A percentile compares a stretch with the other conserved stretches of the same genome.
Conservation (phyloP, 2,113 vertebrate species). For the Archilochus colubris region DNA sequence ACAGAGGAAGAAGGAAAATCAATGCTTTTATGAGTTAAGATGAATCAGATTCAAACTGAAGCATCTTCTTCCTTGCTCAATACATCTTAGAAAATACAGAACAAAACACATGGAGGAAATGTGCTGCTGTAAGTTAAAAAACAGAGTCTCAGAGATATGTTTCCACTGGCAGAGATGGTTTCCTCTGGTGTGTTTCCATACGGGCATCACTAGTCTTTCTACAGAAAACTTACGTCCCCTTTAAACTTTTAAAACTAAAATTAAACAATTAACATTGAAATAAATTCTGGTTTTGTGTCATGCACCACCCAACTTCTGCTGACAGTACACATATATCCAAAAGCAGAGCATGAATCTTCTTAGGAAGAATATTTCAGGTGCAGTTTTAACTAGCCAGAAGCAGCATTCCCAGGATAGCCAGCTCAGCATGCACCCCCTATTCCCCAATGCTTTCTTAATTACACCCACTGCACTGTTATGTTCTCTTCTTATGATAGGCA, state of each 20-base stretch:
- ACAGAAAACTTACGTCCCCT: neutral
- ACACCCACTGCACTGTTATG: neutral
- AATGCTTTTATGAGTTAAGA: neutral
- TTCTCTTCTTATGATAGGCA: neutral
- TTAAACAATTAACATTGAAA: neutral
- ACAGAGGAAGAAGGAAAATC: neutral
- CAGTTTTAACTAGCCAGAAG: slow-evolving; percentile 19
- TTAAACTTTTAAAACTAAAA: slow-evolving; percentile 9
- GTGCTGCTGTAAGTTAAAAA: neutral
- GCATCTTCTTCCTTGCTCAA: slow-evolving; percentile 2
- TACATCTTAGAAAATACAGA: neutral
- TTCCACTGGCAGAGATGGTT: neutral
- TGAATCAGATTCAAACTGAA: slow-evolving; percentile 1
- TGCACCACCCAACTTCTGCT: neutral
- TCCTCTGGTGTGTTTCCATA: neutral
- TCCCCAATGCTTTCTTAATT: neutral
- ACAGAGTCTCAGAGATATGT: neutral
- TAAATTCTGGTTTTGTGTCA: neutral
- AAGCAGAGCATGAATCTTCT: neutral
- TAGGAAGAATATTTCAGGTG: neutral
- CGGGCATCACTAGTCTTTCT: neutral
- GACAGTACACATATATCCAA: neutral
- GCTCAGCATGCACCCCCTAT: neutral
- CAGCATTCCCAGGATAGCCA: neutral
- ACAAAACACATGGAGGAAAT: neutral